phyloP scores from a whole-genome alignment of 2,888 invertebrate species.

The Noctua pronuba region DNA sequence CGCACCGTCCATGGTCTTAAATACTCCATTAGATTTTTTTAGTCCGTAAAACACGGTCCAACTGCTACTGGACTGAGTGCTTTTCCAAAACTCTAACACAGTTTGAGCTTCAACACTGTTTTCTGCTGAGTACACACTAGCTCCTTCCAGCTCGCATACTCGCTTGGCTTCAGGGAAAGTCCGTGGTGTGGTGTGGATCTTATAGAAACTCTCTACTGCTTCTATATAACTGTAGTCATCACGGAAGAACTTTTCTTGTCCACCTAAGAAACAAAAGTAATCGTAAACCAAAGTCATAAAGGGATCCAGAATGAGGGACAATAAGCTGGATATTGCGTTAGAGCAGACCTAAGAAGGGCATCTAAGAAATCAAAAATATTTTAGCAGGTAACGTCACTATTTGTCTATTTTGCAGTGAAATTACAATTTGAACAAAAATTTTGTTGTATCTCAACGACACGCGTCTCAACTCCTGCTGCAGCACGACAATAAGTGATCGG shows the following conservation, averaged over 20 bases:
- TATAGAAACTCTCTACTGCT: constrained; percentile 77
- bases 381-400: background rate
- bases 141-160: constrained; percentile 77
- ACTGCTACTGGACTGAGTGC: constrained; percentile 59
- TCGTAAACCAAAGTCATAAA: too few species aligned
- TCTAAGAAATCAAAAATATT: too few species aligned
- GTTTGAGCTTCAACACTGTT: constrained; percentile 73
- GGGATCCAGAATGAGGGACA: too few species aligned
- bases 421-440: background rate
- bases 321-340: too few species aligned
- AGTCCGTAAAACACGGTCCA: constrained; percentile 72
- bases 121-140: constrained; percentile 79
- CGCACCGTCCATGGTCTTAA: constrained; percentile 15
- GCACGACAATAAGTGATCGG: too few species aligned
- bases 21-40: constrained; percentile 62
- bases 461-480: constrained; percentile 54
- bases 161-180: constrained; percentile 77
- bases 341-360: too few species aligned
- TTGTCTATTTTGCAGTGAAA: background rate
- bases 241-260: constrained; percentile 78
- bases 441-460: background rate
- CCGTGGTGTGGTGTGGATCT: constrained; percentile 77
- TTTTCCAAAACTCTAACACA: constrained; percentile 71
- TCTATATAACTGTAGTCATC: constrained; percentile 79
- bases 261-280: constrained; percentile 68